Evolutionary conservation across 1,140 invertebrate genomes (phyloP), one percentile per base, ranked within the genome.

Genomic region (Macrostomum lignano): DNA sequence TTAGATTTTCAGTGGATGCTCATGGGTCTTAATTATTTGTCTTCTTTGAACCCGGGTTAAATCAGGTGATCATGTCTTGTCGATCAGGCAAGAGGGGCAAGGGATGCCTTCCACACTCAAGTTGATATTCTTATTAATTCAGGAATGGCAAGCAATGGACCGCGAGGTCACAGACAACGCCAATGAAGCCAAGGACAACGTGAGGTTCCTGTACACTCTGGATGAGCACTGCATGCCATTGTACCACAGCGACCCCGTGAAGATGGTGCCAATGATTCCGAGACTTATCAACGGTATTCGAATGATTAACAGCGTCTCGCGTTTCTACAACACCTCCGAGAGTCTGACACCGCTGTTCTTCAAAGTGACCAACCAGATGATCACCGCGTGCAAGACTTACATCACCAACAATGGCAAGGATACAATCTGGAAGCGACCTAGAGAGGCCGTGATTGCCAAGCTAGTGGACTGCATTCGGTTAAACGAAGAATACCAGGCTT

Each of bases 321-420:
- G 52, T 37, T 58, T 58, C 36, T 60, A 60, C 40, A 60, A 60
- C 44, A 54, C 55, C 1, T 55, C 54, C 7, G 55, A 60, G 40
- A 37, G 57, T 21, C 56, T 60, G 52, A 58, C 57, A 28, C 58
- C 57, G 2, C 42, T 60, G 11, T 60, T 60, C 47, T 52, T 58
- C 29, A 60, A 77, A 71, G 79, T 86, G 33, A 88, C 79, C 1
- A 91, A 86, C 58, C 79, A 88, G 66, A 86, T 88, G 75, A 86
- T 91, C 31, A 73, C 74, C 42, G 74, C 76, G 0, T 86, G 79
- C 52, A 78, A 78, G 46, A 69, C 74, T 25, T 84, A 84, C 47
- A 72, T 88, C 19, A 86, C 76, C 0, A 69, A 70, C 42, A 63
- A 73, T 36, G 71, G 73, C 11, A 69, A 71, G 39, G 72, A 79